Evolutionary conservation across 2,888 invertebrate genomes (phyloP), one percentile per base, ranked within the genome.

Genomic region (Limnephilus lunatus): DNA sequence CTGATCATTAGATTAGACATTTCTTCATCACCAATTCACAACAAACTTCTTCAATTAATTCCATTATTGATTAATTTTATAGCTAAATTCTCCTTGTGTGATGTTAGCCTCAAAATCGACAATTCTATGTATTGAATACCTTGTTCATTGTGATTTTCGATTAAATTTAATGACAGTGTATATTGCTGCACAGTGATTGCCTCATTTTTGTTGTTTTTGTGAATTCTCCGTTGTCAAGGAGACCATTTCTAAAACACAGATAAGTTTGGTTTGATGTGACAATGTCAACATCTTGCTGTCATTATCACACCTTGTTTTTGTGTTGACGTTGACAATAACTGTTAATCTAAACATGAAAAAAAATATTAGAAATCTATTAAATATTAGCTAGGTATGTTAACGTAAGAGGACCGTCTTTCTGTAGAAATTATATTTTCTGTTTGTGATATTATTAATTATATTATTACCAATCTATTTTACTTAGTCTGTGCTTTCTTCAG

Each of bases 161-260:
- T 68, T 68, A n/a, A 7, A 25, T 68, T 68, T 68, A 68, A 68
- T 68, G 68, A 68, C 68, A 68, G 9, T 25, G 68, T 68, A 68
- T 68, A 68, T 15, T 82, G 3, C 35, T 35, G 35, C 83, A 35
- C 35, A 39, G 15, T 83, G 83, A 83, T 39, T 83, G 25, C 83
- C 35, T 25, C 12, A 31, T 83, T 83, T 39, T 83, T 83, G 83
- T 83, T 83, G 83, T 83, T 39, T 68, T 83, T 19, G 12, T 35
- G 83, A 83, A 25, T 32, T 83, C 83, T 83, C 53, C 32, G 83
- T 83, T 83, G 32, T n/a, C 83, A 83, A 11, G 83, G 83, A 83
- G 35, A 83, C 68, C 68, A 68, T 68, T 68, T 68, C 5, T 68
- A 68, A 9, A 68, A 68, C 68, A 68, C 68, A n/a, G 68, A 68